These are phyloP conservation scores for Drosophila histrio DNA, from an alignment of 2,888 invertebrate species.

Conservation along the genomic window DNA sequence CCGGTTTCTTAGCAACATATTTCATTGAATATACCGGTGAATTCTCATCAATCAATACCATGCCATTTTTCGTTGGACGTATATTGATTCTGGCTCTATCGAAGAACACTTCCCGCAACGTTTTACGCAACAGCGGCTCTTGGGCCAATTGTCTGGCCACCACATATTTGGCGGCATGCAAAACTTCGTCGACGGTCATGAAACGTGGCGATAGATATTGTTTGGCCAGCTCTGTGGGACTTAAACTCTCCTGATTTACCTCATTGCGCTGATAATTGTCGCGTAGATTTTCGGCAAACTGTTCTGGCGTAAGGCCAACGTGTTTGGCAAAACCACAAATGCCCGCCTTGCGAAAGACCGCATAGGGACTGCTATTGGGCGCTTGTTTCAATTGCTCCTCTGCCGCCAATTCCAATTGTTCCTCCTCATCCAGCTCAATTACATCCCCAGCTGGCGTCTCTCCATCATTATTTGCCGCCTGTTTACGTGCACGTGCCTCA, in stretches of 20 bases:
- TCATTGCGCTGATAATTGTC: conserved; percentile 98
- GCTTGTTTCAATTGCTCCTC: conserved; percentile 92
- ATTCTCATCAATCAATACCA: conserved; percentile 97
- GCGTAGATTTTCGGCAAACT: conserved; percentile 97
- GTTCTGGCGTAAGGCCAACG: conserved; percentile 96
- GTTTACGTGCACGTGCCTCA: conserved; percentile 61
- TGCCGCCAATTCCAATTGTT: conserved; percentile 88
- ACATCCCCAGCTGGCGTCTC: conserved; percentile 84
- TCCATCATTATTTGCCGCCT: conserved; percentile 57
- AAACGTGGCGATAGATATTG: conserved; percentile 90
- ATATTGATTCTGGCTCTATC: conserved; percentile 94
- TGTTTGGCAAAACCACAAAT: conserved; percentile 93
- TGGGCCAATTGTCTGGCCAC: conserved; percentile 96
- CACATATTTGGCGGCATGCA: conserved; percentile 96
- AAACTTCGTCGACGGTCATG: conserved; percentile 90
- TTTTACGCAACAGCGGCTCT: conserved; percentile 94
- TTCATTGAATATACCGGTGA: conserved; percentile 95
- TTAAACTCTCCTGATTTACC: conserved; percentile 95
- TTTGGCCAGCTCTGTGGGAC: conserved; percentile 92
- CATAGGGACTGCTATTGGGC: conserved; percentile 94
- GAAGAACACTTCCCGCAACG: conserved; percentile 93
- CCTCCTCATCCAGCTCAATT: conserved; percentile 86
- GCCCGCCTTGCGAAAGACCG: conserved; percentile 93
- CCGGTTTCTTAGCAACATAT: conserved; percentile 96
- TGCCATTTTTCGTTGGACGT: conserved; percentile 94